These are phyloP conservation scores for Onychorhynchus coronatus DNA, from an alignment of 2,113 vertebrate species.

Conservation along the genomic window DNA sequence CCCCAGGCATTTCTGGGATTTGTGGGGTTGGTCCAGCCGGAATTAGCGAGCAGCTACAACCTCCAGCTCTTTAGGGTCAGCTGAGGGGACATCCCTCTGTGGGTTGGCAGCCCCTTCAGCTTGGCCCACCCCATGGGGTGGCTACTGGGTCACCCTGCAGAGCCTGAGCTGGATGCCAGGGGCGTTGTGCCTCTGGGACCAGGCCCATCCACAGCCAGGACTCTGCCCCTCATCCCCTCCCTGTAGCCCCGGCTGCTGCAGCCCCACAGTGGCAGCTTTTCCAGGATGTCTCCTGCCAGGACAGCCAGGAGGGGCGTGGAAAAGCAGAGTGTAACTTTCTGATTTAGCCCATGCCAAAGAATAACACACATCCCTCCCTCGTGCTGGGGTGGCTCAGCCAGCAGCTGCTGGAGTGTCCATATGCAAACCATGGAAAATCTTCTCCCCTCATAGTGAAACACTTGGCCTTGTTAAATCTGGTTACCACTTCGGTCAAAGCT, in stretches of 20 bases:
- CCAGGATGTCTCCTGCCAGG: background rate
- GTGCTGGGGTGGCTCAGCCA: background rate
- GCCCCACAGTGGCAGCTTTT: rapidly evolving
- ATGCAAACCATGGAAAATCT: background rate
- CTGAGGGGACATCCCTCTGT: rapidly evolving
- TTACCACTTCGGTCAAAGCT: background rate
- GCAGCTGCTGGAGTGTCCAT: background rate
- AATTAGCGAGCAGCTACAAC: background rate
- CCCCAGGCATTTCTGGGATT: rapidly evolving
- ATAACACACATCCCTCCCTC: rapidly evolving
- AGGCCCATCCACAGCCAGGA: background rate
- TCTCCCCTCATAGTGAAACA: background rate
- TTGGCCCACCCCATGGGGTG: background rate
- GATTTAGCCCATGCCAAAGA: background rate
- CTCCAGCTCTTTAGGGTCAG: background rate
- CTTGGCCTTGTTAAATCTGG: background rate
- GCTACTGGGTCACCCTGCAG: background rate
- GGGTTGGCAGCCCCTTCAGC: rapidly evolving
- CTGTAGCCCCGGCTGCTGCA: rapidly evolving
- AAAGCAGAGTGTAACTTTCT: background rate
- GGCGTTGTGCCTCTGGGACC: rapidly evolving
- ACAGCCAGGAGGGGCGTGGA: background rate
- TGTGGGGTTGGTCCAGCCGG: background rate
- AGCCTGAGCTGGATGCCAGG: background rate
- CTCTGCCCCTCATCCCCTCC: background rate